Percentiles rank a stretch among this genome's conserved stretches.
Conservation (phyloP, 2,888 invertebrate genomes). For the Poecilobothrus nobilitatus region DNA sequence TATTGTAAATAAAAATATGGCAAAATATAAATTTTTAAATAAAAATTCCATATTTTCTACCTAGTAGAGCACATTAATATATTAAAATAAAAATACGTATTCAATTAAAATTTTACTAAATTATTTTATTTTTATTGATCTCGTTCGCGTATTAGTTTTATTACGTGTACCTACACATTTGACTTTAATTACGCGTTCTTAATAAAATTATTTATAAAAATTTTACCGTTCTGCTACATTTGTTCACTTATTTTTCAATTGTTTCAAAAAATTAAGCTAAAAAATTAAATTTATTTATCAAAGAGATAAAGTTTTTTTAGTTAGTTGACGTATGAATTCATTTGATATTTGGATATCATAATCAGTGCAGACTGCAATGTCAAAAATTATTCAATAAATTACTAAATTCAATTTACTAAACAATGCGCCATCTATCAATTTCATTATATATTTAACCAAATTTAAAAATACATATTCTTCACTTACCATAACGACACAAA, state of each 20-base stretch:
- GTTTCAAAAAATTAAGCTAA: not conserved
- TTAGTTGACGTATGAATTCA: not conserved
- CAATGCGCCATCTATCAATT: too few species aligned
- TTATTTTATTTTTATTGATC: not conserved
- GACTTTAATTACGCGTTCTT: not conserved
- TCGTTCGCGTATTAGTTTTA: not conserved
- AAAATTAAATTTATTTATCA: not conserved
- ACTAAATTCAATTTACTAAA: too few species aligned
- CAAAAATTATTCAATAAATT: too few species aligned
- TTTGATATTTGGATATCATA: too few species aligned
- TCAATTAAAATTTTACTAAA: not conserved
- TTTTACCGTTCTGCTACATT: not conserved
- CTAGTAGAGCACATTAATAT: not conserved
- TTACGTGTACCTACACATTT: not conserved
- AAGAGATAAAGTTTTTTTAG: not conserved
- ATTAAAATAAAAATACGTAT: not conserved
- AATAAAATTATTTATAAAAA: not conserved
- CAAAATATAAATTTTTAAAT: not conserved
- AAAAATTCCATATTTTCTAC: constrained; percentile 1
- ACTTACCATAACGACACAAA: too few species aligned
- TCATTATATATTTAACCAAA: too few species aligned
- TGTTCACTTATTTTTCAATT: not conserved
- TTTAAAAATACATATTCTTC: too few species aligned
- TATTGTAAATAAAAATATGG: not conserved
- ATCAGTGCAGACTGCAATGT: too few species aligned